phyloP scores from a whole-genome alignment of 2,113 vertebrate genomes.

The Alces alces region DNA sequence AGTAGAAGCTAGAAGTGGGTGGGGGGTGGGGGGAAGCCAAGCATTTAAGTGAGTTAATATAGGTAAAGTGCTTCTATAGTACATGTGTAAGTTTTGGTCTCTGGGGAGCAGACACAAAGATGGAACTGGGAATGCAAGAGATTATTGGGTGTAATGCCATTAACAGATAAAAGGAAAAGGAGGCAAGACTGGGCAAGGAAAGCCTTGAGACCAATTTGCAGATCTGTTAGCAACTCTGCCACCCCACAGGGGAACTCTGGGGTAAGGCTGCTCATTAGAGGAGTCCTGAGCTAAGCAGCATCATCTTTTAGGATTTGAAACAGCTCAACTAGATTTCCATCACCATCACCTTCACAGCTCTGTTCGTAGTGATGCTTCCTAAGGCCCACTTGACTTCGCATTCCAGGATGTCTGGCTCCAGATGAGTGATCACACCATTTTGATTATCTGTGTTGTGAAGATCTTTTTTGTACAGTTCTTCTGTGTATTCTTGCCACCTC shows the following conservation, averaged over 20 bases:
- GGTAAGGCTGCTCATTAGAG: neutral
- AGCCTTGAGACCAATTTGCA: neutral
- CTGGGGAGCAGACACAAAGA: neutral
- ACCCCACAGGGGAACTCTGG: neutral
- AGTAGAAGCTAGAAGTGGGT: neutral
- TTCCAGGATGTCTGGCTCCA: neutral
- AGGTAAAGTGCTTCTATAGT: neutral
- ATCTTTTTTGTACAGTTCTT: neutral
- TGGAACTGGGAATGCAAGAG: neutral
- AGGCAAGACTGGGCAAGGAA: neutral
- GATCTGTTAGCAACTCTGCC: neutral
- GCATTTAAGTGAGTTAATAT: neutral
- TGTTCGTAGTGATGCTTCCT: neutral
- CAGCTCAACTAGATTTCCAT: neutral
- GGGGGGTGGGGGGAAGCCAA: neutral
- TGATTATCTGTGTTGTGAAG: neutral
- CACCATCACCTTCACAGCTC: neutral
- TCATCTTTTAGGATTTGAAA: neutral
- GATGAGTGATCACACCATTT: neutral
- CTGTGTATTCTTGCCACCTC: neutral
- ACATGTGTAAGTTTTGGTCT: neutral
- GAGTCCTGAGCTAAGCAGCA: neutral
- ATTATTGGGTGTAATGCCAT: neutral
- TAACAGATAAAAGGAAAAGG: neutral
- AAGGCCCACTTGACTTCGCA: neutral